Base-by-base conservation (phyloP, 1,140 invertebrate genomes). In the Telenomus remus region DNA sequence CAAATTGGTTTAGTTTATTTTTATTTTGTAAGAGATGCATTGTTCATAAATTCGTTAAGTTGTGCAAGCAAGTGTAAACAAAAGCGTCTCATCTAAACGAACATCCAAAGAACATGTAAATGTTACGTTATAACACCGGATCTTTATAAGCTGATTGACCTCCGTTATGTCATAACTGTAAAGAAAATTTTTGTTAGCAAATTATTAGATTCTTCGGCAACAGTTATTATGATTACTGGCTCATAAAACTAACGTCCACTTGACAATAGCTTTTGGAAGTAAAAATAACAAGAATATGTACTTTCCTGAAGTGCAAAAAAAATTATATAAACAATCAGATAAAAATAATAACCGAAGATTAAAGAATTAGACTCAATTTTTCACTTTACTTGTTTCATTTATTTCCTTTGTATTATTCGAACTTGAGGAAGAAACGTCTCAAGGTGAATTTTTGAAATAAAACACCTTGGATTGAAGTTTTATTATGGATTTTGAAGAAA, bases 141-240 rank as follows among this genome's bases (percentile, higher is more conserved):
- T 68, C 71, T 66, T 50, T 33, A 11, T 74, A 68, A 74, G 56
- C 71, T 55, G 70, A 73, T 74, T 74, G 63, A 63, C 71, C 56
- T 74, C 71, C 71, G 71, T 74, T 74, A 74, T 74, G 63, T 74
- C 71, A 74, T 74, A 66, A 66, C 61, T 74, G 71, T 61, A 66
- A 61, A 74, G 59, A 72, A 72, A 15, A 34, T 61, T 70, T 35
- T 55, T 72, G 16, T 35, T 27, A 3, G 54, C 55, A 55, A 73
- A 73, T 60, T 60, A 61, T 73, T 66, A 65, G 60, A 65, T 54
- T 37, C 70, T 73, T 73, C 66, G 71, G 66, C 63, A 66, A 66
- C 70, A 44, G 61, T 61, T 14, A 47, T 70, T 70, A 51, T n/a
- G 8, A 19, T 48, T 34, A 35, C 10, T 19, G 34, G 13, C 48